Percentiles rank a stretch among this genome's conserved stretches.
Conservation (phyloP, 2,113 vertebrate genomes). For the Alouatta palliata region DNA sequence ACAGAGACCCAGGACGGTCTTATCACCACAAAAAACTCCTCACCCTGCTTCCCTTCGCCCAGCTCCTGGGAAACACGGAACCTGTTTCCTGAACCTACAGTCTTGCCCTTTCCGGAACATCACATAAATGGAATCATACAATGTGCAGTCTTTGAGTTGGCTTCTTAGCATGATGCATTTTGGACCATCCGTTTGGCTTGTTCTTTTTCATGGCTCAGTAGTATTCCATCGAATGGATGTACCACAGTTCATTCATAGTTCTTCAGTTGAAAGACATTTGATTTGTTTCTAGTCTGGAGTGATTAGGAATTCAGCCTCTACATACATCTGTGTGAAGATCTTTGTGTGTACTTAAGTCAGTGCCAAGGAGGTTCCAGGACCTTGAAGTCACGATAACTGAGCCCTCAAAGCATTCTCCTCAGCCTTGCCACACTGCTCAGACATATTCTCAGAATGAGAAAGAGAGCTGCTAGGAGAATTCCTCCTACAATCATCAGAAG, state of each 20-base stretch:
- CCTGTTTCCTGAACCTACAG: accelerated
- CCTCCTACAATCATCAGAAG: not conserved
- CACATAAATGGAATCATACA: not conserved
- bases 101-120: not conserved
- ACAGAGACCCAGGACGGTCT: accelerated
- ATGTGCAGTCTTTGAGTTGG: not conserved
- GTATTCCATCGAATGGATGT: not conserved
- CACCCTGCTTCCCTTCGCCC: accelerated
- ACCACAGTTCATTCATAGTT: accelerated
- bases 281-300: not conserved
- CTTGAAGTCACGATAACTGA: not conserved
- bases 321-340: accelerated
- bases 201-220: not conserved
- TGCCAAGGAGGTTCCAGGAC: slow-evolving; percentile 61
- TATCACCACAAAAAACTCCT: too few relatives aligned
- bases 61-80: accelerated
- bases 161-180: not conserved
- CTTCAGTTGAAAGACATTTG: not conserved
- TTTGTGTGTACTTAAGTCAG: not conserved
- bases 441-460: not conserved
- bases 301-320: accelerated
- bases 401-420: not conserved
- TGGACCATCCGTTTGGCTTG: not conserved
- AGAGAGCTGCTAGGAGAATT: not conserved
- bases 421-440: accelerated